Base-by-base conservation (phyloP, 2,888 invertebrate species). In the Cheilosia grossa region DNA sequence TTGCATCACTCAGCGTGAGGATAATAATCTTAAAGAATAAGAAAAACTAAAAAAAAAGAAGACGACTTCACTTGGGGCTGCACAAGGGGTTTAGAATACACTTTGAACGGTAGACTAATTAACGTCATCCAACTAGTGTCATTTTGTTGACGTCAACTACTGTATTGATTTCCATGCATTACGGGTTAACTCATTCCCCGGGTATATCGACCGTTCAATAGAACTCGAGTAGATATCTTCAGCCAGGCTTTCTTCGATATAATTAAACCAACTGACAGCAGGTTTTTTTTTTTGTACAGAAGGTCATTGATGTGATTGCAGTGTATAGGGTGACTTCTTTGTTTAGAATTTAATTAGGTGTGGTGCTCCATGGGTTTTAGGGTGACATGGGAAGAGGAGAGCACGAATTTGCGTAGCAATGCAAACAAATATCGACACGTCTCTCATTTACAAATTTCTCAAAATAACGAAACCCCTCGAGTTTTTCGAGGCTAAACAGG, bases 81-180 rank as follows among this genome's bases (percentile, higher is more conserved):
- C 42, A 53, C 42, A 66, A 53, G 44, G 42, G 27, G 47, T 53
- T 49, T 73, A 17, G 47, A 73, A 66, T 72, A 66, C 51, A 19
- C 77, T 77, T 66, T 82, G 64, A 69, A 53, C 74, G 19, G 2
- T 59, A 61, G 81, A 59, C 47, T 61, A 70, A 82, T 59, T 77
- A 54, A n/a, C 70, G 17, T 73, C 47, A 47, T 51, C 63, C 42
- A 30, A 27, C 17, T 40, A 30, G 59, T 75, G 47, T 44, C 6
- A 10, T 54, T 58, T 37, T 24, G 53, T 72, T 82, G 77, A 82
- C 77, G 77, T 82, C 82, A 82, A 56, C 40, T 27, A 6, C 17
- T 64, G n/a, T 72, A 82, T 82, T 56, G 82, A 82, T 82, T 82
- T 66, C 47, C 24, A 37, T 37, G n/a, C 17, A 44, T 53, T 37